These are phyloP conservation scores for Atherinomorus stipes DNA, from an alignment of 2,113 vertebrate genomes.

Conservation along the genomic window DNA sequence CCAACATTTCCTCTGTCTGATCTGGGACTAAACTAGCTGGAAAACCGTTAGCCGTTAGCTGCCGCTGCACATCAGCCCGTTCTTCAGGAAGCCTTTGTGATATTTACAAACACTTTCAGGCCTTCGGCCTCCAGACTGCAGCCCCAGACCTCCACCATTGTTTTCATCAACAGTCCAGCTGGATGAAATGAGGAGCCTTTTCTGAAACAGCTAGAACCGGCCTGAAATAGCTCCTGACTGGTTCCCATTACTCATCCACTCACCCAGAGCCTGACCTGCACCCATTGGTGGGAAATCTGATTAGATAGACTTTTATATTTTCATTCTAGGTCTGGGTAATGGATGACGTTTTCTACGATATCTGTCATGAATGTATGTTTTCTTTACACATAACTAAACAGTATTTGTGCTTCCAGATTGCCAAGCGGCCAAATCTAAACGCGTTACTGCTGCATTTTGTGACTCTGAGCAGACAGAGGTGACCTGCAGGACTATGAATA, in stretches of 20 bases:
- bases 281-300: constrained; percentile 7
- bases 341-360: background rate
- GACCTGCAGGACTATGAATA: background rate
- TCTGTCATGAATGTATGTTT: background rate
- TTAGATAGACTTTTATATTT: constrained; percentile 2
- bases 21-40: too few species aligned
- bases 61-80: too few species aligned
- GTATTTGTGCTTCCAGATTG: background rate
- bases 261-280: constrained; percentile 3
- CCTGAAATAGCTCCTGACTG: constrained; percentile 20
- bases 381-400: background rate
- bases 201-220: background rate
- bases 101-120: too few species aligned
- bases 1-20: too few species aligned
- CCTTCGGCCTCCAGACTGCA: too few species aligned
- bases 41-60: too few species aligned
- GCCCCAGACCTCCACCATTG: too few species aligned
- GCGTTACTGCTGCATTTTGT: background rate
- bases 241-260: constrained; percentile 37
- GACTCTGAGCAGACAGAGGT: background rate
- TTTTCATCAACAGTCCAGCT: too few species aligned
- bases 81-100: too few species aligned
- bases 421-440: constrained; percentile 7
- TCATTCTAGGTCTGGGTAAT: too few species aligned
- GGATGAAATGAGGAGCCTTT: too few species aligned